Evolutionary conservation across 2,888 invertebrate species (phyloP).

Genomic region (Dryomyza anilis): DNA sequence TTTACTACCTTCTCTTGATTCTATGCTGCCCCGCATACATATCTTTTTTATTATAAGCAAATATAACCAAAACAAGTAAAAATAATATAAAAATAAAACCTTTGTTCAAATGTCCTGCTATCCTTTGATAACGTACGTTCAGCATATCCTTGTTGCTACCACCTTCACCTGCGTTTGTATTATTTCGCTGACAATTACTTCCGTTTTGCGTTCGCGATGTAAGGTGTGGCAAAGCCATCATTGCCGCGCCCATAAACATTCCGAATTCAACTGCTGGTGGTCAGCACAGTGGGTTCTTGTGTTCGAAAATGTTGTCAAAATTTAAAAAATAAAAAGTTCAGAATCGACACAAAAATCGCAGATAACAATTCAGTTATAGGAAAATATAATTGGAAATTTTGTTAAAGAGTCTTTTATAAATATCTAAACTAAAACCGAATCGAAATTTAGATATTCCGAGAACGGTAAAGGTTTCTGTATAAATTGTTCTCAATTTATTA

Average conservation of each 20-base stretch:
- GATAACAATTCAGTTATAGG: too few relatives aligned
- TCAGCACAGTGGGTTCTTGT: not conserved
- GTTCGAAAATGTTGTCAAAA: not conserved
- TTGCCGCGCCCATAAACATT: not conserved
- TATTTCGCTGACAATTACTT: conserved; percentile 14
- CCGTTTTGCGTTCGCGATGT: conserved; percentile 5
- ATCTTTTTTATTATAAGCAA: not conserved
- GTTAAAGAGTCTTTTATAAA: too few relatives aligned
- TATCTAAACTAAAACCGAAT: too few relatives aligned
- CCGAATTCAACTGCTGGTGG: not conserved
- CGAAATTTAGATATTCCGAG: too few relatives aligned
- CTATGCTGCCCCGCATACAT: not conserved
- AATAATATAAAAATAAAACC: not conserved
- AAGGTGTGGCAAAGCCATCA: conserved; percentile 16
- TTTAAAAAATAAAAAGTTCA: too few relatives aligned
- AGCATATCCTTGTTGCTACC: not conserved
- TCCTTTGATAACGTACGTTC: not conserved
- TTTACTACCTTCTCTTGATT: not conserved
- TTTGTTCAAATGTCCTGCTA: too few relatives aligned
- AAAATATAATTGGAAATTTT: too few relatives aligned
- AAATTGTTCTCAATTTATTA: too few relatives aligned
- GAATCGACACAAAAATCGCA: too few relatives aligned
- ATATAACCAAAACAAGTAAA: not conserved
- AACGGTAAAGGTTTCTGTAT: too few relatives aligned
- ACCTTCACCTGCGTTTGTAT: not conserved